phyloP scores from a whole-genome alignment of 1,140 invertebrate species.

The Drosophila orena region DNA sequence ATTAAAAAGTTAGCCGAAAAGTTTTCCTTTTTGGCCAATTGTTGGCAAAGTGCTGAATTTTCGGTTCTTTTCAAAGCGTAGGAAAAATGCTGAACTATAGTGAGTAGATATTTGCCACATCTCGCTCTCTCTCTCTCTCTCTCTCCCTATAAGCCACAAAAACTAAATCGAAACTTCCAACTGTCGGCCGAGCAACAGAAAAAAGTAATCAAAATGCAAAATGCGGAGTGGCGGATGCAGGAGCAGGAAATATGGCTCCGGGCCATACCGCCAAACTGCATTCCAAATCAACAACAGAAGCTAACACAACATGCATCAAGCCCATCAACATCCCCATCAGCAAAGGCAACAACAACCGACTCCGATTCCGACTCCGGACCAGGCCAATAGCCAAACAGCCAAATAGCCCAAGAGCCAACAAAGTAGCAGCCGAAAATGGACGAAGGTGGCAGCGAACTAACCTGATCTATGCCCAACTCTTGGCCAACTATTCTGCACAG shows the following conservation, averaged over 20 bases:
- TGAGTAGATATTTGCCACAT: conserved; percentile 3
- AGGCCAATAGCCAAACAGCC: conserved; percentile 25
- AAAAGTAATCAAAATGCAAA: conserved; percentile 74
- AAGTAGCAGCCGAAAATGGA: conserved; percentile 76
- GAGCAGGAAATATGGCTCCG: conserved; percentile 60
- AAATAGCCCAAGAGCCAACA: conserved; percentile 43
- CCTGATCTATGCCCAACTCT: conserved; percentile 49
- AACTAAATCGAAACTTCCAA: conserved; percentile 44
- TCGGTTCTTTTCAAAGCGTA: conserved; percentile 32
- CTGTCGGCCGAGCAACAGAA: conserved; percentile 16
- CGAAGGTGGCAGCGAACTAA: conserved; percentile 58
- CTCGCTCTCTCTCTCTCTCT: conserved; percentile 4
- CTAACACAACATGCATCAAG: conserved; percentile 79
- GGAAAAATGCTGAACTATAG: conserved; percentile 26
- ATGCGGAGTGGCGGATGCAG: conserved; percentile 54
- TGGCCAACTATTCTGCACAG: conserved; percentile 23
- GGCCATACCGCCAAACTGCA: conserved; percentile 75
- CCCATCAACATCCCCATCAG: conserved; percentile 78
- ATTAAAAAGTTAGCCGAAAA: conserved; percentile 62
- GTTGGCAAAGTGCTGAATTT: conserved; percentile 60
- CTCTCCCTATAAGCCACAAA: conserved; percentile 20
- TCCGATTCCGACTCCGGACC: conserved; percentile 5
- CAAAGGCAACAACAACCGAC: conserved; percentile 28
- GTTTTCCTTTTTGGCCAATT: conserved; percentile 54
- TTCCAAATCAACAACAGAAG: conserved; percentile 81